These are phyloP conservation scores for Pelmatolapia mariae DNA, from an alignment of 2,113 vertebrate genomes.

Conservation along the genomic window DNA sequence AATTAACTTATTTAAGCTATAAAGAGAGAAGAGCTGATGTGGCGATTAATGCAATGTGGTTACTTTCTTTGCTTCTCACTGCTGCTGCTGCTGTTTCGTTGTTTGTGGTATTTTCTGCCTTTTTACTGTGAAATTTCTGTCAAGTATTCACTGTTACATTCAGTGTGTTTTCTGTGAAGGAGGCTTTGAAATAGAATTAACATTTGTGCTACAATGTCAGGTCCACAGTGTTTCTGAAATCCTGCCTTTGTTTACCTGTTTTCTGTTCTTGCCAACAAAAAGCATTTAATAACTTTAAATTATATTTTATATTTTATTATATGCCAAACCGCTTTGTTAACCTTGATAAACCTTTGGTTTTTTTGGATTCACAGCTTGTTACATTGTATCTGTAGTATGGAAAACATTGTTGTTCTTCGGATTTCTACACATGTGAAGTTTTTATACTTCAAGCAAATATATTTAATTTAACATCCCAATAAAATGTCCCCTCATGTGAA, in stretches of 20 bases:
- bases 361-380: accelerated
- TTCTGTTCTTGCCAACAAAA: not conserved
- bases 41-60: not conserved
- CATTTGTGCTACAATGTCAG: accelerated
- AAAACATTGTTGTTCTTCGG: not conserved
- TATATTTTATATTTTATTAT: not conserved
- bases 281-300: not conserved
- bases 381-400: not conserved
- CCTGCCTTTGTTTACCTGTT: not conserved
- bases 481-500: not conserved
- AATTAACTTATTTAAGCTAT: not conserved
- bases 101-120: accelerated
- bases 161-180: not conserved
- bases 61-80: not conserved
- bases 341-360: not conserved
- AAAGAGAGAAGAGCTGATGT: not conserved
- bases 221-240: not conserved
- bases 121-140: not conserved
- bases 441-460: not conserved
- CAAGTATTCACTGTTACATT: not conserved
- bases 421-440: not conserved
- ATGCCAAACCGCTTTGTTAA: not conserved
- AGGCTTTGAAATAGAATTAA: not conserved
- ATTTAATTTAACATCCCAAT: not conserved
- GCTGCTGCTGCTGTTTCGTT: accelerated